Conservation (phyloP, 2,797 vertebrate species). For the Crax fasciolata region DNA sequence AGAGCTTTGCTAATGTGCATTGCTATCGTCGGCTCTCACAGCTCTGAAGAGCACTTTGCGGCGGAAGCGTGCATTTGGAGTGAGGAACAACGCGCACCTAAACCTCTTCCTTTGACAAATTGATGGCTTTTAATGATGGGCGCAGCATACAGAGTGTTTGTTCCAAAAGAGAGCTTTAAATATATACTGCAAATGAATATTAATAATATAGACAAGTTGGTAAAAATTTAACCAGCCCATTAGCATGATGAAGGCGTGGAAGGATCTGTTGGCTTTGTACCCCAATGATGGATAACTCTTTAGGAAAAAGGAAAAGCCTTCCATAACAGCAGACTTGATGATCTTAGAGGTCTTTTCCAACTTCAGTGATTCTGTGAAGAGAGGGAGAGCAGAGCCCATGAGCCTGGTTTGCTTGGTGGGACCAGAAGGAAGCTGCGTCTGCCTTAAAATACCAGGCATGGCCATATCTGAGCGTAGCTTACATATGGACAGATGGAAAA, state of each 20-base stretch:
- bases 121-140: background rate
- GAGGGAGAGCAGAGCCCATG: background rate
- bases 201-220: background rate
- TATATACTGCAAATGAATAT: background rate
- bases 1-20: background rate
- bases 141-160: background rate
- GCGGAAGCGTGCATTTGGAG: background rate
- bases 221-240: background rate
- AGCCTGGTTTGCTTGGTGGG: background rate
- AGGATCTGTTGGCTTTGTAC: background rate
- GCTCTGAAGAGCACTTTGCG: background rate
- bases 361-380: background rate
- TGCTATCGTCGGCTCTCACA: rapidly evolving
- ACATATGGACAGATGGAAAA: rapidly evolving
- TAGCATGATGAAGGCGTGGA: background rate
- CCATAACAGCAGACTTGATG: too few species aligned
- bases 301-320: background rate
- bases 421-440: background rate
- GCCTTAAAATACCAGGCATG: background rate
- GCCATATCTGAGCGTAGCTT: rapidly evolving
- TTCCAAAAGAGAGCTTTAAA: background rate
- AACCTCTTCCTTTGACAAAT: background rate
- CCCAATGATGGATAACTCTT: background rate
- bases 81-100: rapidly evolving
- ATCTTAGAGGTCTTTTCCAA: background rate